Evolutionary conservation across 2,113 vertebrate species (phyloP).

Genomic region (Podilymbus podiceps): DNA sequence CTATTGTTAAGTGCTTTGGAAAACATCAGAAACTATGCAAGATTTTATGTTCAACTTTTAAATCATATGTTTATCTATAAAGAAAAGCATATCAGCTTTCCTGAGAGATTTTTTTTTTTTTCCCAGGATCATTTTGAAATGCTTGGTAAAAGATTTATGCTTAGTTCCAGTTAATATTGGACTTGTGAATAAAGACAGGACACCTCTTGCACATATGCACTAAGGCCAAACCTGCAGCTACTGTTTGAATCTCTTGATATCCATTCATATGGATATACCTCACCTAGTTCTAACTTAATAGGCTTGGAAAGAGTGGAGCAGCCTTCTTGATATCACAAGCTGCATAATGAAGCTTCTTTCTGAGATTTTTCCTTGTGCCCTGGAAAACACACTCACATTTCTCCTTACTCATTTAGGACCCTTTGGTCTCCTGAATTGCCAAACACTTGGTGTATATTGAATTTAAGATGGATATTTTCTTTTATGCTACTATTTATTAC

Average conservation of each 20-base stretch:
- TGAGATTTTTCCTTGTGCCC: not conserved
- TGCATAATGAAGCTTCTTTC: not conserved
- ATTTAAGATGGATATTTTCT: not conserved
- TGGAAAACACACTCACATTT: not conserved
- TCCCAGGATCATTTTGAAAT: not conserved
- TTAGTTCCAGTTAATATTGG: not conserved
- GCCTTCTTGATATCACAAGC: not conserved
- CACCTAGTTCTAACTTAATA: not conserved
- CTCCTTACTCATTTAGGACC: not conserved
- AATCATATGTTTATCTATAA: not conserved
- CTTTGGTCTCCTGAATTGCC: not conserved
- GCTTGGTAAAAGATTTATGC: not conserved
- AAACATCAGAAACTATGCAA: not conserved
- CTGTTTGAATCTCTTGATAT: not conserved
- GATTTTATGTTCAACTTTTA: not conserved
- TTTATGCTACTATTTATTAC: not conserved
- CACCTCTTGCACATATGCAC: not conserved
- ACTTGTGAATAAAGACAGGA: not conserved
- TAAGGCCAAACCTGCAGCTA: not conserved
- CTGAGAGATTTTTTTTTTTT: not conserved
- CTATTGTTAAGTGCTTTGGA: not conserved
- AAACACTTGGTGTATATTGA: not conserved
- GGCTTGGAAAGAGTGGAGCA: not conserved
- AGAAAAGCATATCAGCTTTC: not conserved
- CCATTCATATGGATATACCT: not conserved